phyloP scores from a whole-genome alignment of 2,888 invertebrate species.

The Strigamia maritima region DNA sequence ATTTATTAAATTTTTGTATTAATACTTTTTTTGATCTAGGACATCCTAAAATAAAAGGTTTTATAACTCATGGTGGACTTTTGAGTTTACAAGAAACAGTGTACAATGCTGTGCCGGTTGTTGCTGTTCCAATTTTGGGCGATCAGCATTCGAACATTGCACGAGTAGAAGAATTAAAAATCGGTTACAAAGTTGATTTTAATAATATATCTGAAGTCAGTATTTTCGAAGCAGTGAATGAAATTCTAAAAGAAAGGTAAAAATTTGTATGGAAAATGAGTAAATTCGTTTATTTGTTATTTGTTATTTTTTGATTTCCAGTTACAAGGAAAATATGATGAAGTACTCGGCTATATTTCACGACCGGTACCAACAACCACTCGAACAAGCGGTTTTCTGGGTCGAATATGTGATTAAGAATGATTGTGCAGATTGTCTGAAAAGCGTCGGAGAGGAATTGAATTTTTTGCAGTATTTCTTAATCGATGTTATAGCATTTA shows the following conservation, averaged over 20 bases:
- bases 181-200: neutral
- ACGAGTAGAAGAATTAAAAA: neutral
- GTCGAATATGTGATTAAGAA: neutral
- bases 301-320: neutral
- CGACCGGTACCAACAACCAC: neutral
- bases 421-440: neutral
- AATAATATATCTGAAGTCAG: neutral
- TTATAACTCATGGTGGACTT: constrained; percentile 3
- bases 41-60: constrained; percentile 7
- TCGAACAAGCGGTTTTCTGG: neutral
- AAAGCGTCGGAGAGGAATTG: neutral
- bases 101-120: neutral
- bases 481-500: neutral
- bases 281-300: neutral
- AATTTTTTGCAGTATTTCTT: constrained; percentile 11
- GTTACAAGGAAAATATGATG: neutral
- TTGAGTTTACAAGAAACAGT: constrained; percentile 26
- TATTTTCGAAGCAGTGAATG: neutral
- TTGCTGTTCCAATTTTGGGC: neutral
- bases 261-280: neutral
- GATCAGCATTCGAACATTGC: neutral
- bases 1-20: neutral
- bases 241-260: neutral
- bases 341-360: neutral
- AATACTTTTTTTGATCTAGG: neutral